These are phyloP conservation scores for Australoheros scitulus DNA, from an alignment of 2,113 vertebrate species.

Conservation along the genomic window DNA sequence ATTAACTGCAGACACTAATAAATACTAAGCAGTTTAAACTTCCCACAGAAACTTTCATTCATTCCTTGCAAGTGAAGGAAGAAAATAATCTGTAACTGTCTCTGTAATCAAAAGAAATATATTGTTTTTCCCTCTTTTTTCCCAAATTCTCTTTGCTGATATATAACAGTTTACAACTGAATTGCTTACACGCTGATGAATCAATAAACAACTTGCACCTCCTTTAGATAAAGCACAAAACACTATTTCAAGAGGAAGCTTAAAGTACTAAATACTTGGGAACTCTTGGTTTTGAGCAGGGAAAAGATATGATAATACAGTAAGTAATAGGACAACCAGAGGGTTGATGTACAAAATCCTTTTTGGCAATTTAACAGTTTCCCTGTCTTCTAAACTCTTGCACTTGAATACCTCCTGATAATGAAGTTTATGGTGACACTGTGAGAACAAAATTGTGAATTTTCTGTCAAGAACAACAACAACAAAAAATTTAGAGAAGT, in stretches of 20 bases:
- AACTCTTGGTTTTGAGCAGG: not conserved
- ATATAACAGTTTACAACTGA: not conserved
- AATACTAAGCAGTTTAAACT: constrained; percentile 23
- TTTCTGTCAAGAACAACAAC: not conserved
- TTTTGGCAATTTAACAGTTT: not conserved
- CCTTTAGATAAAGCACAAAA: not conserved
- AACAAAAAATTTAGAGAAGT: not conserved
- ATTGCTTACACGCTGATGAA: not conserved
- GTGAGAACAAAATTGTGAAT: not conserved
- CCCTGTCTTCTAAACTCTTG: not conserved
- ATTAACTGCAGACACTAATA: constrained; percentile 50
- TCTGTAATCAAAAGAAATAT: not conserved
- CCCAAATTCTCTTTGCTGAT: not conserved
- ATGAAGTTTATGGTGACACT: not conserved
- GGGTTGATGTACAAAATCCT: not conserved
- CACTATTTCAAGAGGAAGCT: not conserved
- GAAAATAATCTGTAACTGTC: not conserved
- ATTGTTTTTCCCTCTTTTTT: not conserved
- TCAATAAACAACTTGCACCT: not conserved
- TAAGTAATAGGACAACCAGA: not conserved
- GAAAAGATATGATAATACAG: not conserved
- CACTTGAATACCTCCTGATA: not conserved
- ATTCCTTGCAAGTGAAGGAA: not conserved
- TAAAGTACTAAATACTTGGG: not conserved
- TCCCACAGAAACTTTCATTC: constrained; percentile 2